Conservation (phyloP, 2,113 vertebrate genomes). For the Athene noctua region DNA sequence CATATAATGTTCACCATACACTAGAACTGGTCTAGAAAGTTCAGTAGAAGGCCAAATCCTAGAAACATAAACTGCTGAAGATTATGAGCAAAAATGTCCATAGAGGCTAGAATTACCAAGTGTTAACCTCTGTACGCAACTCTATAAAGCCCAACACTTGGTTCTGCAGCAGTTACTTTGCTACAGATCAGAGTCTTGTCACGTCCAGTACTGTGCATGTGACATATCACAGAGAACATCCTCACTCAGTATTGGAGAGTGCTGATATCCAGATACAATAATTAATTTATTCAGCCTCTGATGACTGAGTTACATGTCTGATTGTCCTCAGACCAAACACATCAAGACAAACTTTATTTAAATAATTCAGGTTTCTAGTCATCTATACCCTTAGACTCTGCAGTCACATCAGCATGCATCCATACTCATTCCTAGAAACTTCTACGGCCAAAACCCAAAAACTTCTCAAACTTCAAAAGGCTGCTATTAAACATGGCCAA, state of each 20-base stretch:
- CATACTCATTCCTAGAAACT: background rate
- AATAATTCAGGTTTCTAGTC: background rate
- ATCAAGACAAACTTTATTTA: background rate
- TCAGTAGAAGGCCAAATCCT: background rate
- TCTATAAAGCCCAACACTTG: background rate
- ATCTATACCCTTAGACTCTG: background rate
- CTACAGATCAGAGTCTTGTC: background rate
- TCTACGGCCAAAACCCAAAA: background rate
- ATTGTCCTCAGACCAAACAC: background rate
- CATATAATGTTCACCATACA: background rate
- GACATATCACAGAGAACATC: background rate
- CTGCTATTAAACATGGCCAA: background rate
- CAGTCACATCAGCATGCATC: background rate
- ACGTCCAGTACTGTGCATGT: rapidly evolving
- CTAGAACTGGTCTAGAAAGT: background rate
- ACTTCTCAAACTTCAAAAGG: background rate
- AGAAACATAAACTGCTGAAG: background rate
- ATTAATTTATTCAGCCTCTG: rapidly evolving
- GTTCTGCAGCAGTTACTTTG: background rate
- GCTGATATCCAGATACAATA: rapidly evolving
- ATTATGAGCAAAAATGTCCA: background rate
- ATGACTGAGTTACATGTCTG: background rate
- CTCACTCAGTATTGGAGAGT: background rate
- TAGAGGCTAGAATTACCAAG: background rate
- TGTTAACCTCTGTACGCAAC: background rate